These are phyloP conservation scores for Epistrophe eligans DNA, from an alignment of 2,888 invertebrate genomes.

Conservation along the genomic window DNA sequence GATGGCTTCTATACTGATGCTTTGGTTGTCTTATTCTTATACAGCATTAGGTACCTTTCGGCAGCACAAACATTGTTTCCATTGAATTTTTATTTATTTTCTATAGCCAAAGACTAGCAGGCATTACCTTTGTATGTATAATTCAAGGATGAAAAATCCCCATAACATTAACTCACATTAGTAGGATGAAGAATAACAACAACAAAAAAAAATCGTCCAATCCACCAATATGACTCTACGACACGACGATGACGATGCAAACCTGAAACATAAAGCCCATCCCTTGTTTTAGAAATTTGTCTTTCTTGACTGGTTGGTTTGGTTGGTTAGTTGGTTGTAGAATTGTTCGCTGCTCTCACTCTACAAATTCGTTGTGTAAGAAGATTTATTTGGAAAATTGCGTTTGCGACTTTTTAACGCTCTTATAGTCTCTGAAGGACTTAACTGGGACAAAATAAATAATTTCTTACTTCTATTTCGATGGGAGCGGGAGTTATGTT, in stretches of 20 bases:
- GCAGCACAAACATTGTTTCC: constrained; percentile 70
- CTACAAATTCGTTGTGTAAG: constrained; percentile 53
- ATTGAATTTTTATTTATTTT: constrained; percentile 76
- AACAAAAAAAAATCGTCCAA: constrained; percentile 60
- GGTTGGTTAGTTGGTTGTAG: constrained; percentile 36
- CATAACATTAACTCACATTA: constrained; percentile 75
- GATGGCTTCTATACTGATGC: constrained; percentile 33
- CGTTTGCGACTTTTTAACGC: constrained; percentile 74
- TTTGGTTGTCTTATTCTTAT: constrained; percentile 8
- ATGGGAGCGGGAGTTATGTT: background rate
- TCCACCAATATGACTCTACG: background rate
- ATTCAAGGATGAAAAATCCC: constrained; percentile 75
- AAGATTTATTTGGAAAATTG: constrained; percentile 76
- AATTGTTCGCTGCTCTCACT: constrained; percentile 11
- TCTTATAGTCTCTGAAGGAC: constrained; percentile 61
- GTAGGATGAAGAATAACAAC: constrained; percentile 55
- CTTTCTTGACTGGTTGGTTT: constrained; percentile 58
- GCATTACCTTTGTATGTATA: constrained; percentile 73
- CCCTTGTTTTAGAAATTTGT: constrained; percentile 59
- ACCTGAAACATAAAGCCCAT: background rate
- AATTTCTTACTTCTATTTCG: constrained; percentile 56
- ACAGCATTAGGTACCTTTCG: constrained; percentile 52
- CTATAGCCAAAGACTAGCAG: constrained; percentile 57
- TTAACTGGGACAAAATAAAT: constrained; percentile 75
- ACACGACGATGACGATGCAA: background rate